These are phyloP conservation scores for Hemibagrus wyckioides DNA, from an alignment of 2,113 vertebrate species.

Conservation along the genomic window DNA sequence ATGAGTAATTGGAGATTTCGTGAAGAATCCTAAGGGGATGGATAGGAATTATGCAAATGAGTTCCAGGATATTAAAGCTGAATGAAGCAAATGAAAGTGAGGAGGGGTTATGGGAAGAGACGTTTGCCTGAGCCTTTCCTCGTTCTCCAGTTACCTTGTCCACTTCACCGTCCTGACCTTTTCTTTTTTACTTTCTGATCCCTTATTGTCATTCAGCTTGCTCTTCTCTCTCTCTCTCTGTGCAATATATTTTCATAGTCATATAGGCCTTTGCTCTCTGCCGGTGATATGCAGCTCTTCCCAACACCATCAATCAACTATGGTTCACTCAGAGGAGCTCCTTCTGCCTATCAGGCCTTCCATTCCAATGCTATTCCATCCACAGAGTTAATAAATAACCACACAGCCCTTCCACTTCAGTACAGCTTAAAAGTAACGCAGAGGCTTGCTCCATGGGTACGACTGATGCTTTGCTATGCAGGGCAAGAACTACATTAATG, in stretches of 20 bases:
- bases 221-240: neutral
- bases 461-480: neutral
- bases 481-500: neutral
- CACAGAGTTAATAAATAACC: neutral
- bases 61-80: conserved; percentile 51
- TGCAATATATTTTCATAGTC: neutral
- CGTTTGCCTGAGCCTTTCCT: neutral
- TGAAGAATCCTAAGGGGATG: conserved; percentile 43
- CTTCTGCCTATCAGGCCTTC: conserved; percentile 30
- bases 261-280: neutral
- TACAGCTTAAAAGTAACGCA: neutral
- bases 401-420: neutral
- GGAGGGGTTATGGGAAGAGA: conserved; percentile 17
- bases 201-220: neutral
- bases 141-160: neutral
- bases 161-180: neutral
- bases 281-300: neutral
- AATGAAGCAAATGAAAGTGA: conserved; percentile 30
- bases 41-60: conserved; percentile 48
- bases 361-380: conserved; percentile 15
- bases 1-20: conserved; percentile 49
- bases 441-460: neutral
- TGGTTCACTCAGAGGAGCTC: neutral
- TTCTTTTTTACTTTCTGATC: neutral
- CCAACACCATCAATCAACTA: neutral